Evolutionary conservation across 2,113 vertebrate species (phyloP), one percentile per base, ranked within the genome.

Genomic region (Andinoacara biseriatus): DNA sequence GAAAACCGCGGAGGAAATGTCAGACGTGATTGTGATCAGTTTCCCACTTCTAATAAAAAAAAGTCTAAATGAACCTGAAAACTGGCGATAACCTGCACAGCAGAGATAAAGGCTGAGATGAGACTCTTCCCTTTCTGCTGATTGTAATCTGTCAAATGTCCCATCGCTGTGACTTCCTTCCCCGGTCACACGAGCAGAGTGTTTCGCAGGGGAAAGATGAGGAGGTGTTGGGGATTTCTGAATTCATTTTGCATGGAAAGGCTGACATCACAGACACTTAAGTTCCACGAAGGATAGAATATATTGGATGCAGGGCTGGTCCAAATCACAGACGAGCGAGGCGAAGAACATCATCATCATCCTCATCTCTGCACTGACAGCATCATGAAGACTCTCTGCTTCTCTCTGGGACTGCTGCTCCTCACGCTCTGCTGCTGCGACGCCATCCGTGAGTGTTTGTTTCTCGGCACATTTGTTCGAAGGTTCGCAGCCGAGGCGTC

Each of bases 351-450:
- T 52, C 13, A 1, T 10, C 13, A 15, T 35, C 13, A 2, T 10
- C 13, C 15, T 29, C 54, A 60, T 61, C 18, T 38, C 82, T 35
- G 62, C 26, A 0, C 52, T 33, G n/a, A 18, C 31, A 10, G 31
- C 80, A 84, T 76, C 82, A 92, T 92, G 91, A 92, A 86, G 82
- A 82, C 69, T 58, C 18, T 86, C n/a, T 80, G 67, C 75, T 46
- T 90, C 2, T 14, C 58, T 58, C 58, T 92, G 63, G 80, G 76
- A 13, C 74, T 91, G 80, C 72, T 91, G 75, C 83, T 91, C 31
- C 57, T 90, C 57, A 1, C 5, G 2, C 6, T 17, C 67, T 78
- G 58, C 80, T 87, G 80, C 87, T 77, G 62, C 20, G 1, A 78
- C 2, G 80, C 85, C 69, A 38, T 61, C 1, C 74, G 89, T 92